Evolutionary conservation across 2,888 invertebrate species (phyloP).

Genomic region (Tachina fera): DNA sequence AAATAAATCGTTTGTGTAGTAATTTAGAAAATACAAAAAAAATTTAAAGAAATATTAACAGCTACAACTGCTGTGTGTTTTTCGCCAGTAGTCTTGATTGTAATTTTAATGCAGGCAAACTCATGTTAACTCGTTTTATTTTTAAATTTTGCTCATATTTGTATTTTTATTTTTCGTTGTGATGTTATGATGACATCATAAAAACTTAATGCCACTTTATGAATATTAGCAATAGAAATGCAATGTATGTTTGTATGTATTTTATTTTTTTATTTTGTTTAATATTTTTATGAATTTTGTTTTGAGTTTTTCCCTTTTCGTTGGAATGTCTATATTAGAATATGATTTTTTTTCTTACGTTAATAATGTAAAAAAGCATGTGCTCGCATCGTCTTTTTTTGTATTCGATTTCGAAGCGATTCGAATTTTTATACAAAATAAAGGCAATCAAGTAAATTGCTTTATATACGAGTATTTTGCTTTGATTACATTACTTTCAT

Average conservation of each 20-base stretch:
- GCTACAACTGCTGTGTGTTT: too few relatives aligned
- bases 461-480: constrained; percentile 58
- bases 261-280: constrained; percentile 40
- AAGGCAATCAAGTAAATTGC: constrained; percentile 67
- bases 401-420: constrained; percentile 36
- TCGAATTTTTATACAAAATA: constrained; percentile 54
- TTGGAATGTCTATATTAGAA: not conserved
- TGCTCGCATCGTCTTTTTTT: not conserved
- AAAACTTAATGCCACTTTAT: constrained; percentile 66
- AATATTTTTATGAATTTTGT: not conserved
- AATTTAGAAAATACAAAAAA: too few relatives aligned
- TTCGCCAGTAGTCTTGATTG: not conserved
- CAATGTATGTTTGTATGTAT: too few relatives aligned
- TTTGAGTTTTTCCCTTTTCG: not conserved
- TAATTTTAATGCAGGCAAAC: constrained; percentile 2
- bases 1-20: too few relatives aligned
- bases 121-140: constrained; percentile 1
- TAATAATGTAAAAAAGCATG: not conserved
- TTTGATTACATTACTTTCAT: constrained; percentile 57
- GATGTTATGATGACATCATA: constrained; percentile 64
- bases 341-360: not conserved
- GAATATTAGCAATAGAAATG: constrained; percentile 69
- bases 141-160: constrained; percentile 2
- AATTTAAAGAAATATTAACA: too few relatives aligned
- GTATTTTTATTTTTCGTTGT: constrained; percentile 25